Evolutionary conservation across 2,888 invertebrate genomes (phyloP).

Genomic region (Athripsodes cinereus): DNA sequence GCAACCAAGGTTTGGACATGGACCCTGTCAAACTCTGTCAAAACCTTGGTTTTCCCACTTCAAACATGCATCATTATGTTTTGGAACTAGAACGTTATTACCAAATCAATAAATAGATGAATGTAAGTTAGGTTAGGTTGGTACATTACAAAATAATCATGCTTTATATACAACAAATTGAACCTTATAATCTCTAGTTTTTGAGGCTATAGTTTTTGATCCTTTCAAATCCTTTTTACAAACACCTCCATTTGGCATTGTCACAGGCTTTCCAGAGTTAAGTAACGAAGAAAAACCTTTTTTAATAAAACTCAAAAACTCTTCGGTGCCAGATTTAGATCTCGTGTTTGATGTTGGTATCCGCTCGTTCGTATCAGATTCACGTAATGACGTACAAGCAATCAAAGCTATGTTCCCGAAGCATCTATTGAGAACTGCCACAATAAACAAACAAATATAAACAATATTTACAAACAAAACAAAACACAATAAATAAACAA

Average conservation of each 20-base stretch:
- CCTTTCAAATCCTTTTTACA: slow-evolving; percentile 11
- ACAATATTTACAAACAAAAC: too few species aligned
- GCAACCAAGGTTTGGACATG: too few species aligned
- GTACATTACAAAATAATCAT: not conserved
- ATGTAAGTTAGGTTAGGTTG: too few species aligned
- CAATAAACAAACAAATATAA: not conserved
- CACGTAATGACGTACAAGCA: slow-evolving; percentile 32
- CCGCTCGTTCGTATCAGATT: slow-evolving; percentile 36
- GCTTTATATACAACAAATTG: not conserved
- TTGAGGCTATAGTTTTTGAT: slow-evolving; percentile 6
- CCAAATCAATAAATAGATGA: too few species aligned
- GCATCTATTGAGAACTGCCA: slow-evolving; percentile 45
- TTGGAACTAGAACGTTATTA: too few species aligned
- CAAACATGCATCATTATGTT: too few species aligned
- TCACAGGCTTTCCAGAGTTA: not conserved
- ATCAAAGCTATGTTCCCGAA: slow-evolving; percentile 46
- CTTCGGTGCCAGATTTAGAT: slow-evolving; percentile 5
- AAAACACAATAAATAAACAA: not conserved
- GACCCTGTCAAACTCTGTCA: too few species aligned
- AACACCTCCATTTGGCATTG: not conserved
- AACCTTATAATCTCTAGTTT: slow-evolving; percentile 8
- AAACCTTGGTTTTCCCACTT: too few species aligned
- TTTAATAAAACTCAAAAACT: slow-evolving; percentile 30
- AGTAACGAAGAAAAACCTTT: not conserved
- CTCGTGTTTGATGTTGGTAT: slow-evolving; percentile 31